Conservation (phyloP, 1,140 invertebrate species). For the Agrypnia vestita region DNA sequence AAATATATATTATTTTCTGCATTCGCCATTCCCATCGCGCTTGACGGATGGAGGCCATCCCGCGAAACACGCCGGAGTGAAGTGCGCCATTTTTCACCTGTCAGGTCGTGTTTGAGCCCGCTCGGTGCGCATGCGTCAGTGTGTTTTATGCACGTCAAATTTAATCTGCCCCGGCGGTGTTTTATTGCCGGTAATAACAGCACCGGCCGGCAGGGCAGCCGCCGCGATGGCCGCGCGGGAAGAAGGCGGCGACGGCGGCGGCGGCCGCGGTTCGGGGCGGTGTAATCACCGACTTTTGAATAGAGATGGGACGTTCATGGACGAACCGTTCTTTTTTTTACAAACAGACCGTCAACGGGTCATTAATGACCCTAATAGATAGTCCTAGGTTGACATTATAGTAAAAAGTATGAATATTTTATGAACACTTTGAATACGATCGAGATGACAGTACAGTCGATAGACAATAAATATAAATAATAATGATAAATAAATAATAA, state of each 20-base stretch:
- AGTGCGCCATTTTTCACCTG: conserved; percentile 45
- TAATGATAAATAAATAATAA: no score
- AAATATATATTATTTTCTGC: neutral
- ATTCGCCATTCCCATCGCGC: conserved; percentile 1
- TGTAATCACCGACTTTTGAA: neutral
- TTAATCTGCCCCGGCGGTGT: conserved; percentile 45
- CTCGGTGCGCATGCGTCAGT: conserved; percentile 29
- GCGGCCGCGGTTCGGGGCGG: neutral
- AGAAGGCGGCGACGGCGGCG: neutral
- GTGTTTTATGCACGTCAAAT: conserved; percentile 54
- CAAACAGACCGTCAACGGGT: no score
- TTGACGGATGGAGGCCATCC: conserved; percentile 21
- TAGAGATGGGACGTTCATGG: no score
- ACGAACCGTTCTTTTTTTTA: no score
- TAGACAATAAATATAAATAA: no score
- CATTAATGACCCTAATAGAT: no score
- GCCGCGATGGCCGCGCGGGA: neutral
- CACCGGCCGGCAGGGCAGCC: neutral
- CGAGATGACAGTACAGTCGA: no score
- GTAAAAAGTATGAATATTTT: no score
- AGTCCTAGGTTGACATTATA: no score
- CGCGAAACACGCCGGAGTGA: conserved; percentile 19
- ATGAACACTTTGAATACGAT: no score
- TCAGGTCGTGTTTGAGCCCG: conserved; percentile 12
- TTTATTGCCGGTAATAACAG: conserved; percentile 55